phyloP scores from a whole-genome alignment of 2,113 vertebrate species.

The Tetrao urogallus region DNA sequence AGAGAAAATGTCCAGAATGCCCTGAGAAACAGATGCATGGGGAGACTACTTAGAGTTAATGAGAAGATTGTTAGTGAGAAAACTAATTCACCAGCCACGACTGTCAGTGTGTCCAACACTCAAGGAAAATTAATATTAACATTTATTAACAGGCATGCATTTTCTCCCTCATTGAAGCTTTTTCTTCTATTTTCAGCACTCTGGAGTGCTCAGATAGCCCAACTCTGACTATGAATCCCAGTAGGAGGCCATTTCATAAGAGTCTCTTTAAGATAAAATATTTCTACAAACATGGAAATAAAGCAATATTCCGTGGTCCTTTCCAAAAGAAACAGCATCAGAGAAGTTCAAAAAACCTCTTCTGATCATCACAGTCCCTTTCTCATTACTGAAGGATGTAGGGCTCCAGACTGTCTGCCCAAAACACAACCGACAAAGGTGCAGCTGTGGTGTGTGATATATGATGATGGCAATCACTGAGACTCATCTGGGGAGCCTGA shows the following conservation, averaged over 20 bases:
- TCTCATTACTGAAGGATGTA: neutral
- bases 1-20: neutral
- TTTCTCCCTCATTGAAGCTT: neutral
- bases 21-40: neutral
- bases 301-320: neutral
- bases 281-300: conserved; percentile 13
- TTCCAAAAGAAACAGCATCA: neutral
- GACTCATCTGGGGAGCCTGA: neutral
- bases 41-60: neutral
- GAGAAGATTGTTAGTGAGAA: neutral
- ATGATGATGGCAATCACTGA: neutral
- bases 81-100: neutral
- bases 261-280: neutral
- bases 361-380: neutral
- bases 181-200: conserved; percentile 35
- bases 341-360: neutral
- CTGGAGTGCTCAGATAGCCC: conserved; percentile 39
- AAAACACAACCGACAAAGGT: neutral
- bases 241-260: conserved; percentile 27
- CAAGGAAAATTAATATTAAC: neutral
- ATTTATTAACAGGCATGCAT: neutral
- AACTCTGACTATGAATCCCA: neutral
- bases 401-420: neutral
- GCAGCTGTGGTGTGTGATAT: neutral
- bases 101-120: neutral